Evolutionary conservation across 1,140 invertebrate species (phyloP), one percentile per base, ranked within the genome.

Genomic region (Drosophila oshimai): DNA sequence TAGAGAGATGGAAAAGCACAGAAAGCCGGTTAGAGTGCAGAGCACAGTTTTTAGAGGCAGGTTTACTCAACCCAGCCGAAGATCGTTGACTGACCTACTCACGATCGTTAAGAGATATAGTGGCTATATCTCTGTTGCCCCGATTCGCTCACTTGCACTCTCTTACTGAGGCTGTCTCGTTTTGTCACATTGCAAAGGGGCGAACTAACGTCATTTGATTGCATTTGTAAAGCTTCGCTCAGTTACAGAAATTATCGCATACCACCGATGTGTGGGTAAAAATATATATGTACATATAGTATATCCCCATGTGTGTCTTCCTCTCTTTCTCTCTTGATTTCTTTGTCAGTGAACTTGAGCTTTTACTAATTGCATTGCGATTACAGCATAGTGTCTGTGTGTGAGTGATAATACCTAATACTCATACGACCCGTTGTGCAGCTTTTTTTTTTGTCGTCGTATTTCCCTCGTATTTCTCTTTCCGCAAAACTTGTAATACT

Each of bases 301-400:
- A 15, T 72, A 20, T 20, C n/a, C 4, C n/a, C 7, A 4, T 26
- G 22, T 51, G 31, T 60, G 3, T 31, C 15, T 46, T 20, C 41
- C 31, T 45, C 24, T 39, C 29, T 26, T 20, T 45, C 22, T 47
- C 36, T 33, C 53, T 86, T 80, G 80, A 84, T 84, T 84, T 84
- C 81, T 86, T 86, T 87, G 81, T 86, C 76, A 86, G 81, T 86
- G 81, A 86, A 86, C 81, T 86, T 86, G 81, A 86, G 81, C 81
- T 86, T 86, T 86, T 81, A 72, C 80, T 86, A 86, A 87, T 86
- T 86, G 81, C 81, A 86, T 84, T 86, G 81, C 80, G 80, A 86
- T 86, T 86, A 86, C 80, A 87, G 76, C 80, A 86, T 87, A 87
- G 57, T 61, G 55, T 54, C 53, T 3, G 55, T 55, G 70, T 72